Evolutionary conservation across 2,113 vertebrate species (phyloP).

Genomic region (Charadrius vociferus): DNA sequence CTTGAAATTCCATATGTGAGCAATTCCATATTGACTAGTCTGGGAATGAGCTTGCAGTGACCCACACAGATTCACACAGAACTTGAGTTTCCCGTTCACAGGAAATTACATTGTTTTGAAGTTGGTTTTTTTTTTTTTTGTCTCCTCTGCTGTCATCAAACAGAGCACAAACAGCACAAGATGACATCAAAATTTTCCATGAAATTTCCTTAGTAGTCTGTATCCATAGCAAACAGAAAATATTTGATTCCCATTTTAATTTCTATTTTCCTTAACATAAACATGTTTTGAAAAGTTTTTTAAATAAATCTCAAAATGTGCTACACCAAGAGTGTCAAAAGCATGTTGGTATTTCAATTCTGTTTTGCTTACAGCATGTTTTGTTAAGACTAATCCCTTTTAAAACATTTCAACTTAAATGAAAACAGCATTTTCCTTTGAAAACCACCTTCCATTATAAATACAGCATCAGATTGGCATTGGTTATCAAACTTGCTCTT

Average conservation of each 20-base stretch:
- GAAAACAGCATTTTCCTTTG: background rate
- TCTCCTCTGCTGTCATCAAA: background rate
- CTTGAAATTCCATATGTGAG: background rate
- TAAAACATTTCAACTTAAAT: background rate
- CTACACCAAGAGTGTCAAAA: background rate
- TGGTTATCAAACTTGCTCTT: background rate
- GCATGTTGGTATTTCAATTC: background rate
- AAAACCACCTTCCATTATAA: background rate
- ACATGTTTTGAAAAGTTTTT: background rate
- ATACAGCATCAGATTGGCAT: background rate
- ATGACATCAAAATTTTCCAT: background rate
- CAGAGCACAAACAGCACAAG: background rate
- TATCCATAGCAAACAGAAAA: background rate
- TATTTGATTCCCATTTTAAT: background rate
- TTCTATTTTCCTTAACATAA: background rate
- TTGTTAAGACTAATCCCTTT: constrained; percentile 3
- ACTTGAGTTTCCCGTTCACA: background rate
- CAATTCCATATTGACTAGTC: background rate
- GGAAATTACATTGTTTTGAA: background rate
- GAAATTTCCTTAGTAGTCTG: background rate
- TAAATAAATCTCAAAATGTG: background rate
- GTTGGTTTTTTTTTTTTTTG: background rate
- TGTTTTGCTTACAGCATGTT: background rate
- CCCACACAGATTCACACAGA: background rate
- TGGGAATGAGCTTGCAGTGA: background rate